Evolutionary conservation across 2,113 vertebrate species (phyloP).

Genomic region (Meles meles): DNA sequence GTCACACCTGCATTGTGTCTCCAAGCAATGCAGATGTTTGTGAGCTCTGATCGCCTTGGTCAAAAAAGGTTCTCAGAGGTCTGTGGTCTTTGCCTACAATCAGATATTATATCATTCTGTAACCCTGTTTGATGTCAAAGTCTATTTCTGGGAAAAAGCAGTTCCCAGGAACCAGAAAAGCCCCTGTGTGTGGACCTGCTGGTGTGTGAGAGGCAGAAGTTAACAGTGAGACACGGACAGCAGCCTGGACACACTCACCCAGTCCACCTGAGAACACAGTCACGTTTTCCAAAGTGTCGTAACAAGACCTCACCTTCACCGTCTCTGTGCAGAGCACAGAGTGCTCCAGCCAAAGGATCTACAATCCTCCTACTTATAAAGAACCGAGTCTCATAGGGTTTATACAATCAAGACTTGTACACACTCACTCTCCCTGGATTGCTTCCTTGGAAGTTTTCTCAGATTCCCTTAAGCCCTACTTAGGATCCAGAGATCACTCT

Average conservation of each 20-base stretch:
- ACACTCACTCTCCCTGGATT: background rate
- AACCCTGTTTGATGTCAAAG: background rate
- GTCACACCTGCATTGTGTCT: background rate
- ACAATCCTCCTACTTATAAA: background rate
- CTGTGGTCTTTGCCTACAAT: background rate
- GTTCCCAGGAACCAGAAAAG: background rate
- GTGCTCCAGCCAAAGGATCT: background rate
- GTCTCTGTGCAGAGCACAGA: background rate
- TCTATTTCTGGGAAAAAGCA: background rate
- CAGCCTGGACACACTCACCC: background rate
- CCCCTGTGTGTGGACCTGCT: background rate
- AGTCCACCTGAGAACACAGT: background rate
- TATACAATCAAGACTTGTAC: background rate
- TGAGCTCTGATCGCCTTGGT: background rate
- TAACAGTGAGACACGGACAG: background rate
- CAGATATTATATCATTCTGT: background rate
- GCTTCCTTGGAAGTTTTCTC: background rate
- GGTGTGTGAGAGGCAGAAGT: background rate
- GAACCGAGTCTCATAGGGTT: background rate
- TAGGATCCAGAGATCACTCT: background rate
- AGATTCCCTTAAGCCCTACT: background rate
- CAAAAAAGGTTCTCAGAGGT: background rate
- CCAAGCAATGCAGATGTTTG: background rate
- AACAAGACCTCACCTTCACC: background rate
- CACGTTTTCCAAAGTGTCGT: background rate